Conservation (phyloP, 2,888 invertebrate genomes). For the Geotrupes spiniger region DNA sequence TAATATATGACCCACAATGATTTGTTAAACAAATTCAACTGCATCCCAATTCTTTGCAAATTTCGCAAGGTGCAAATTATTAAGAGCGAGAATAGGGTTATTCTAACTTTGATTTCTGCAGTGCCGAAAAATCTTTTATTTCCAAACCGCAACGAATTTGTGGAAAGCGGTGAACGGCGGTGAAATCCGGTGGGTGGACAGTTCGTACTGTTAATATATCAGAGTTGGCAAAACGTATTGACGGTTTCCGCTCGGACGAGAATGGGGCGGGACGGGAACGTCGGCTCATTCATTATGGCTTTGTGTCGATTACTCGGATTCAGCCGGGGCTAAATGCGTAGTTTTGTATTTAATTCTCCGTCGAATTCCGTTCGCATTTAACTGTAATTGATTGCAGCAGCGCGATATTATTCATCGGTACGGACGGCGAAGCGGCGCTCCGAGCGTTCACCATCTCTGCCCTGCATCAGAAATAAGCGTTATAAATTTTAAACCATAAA, state of each 20-base stretch:
- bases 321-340: slow-evolving; percentile 14
- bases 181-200: slow-evolving; percentile 44
- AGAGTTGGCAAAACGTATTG: slow-evolving; percentile 37
- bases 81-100: no score
- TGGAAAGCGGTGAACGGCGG: not conserved
- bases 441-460: no score
- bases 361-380: not conserved
- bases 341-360: slow-evolving; percentile 17
- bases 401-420: not conserved
- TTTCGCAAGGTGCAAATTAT: no score
- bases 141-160: no score
- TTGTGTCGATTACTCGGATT: slow-evolving; percentile 19
- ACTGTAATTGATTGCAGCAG: slow-evolving; percentile 2
- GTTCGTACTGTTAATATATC: slow-evolving; percentile 44
- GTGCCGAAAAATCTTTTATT: no score
- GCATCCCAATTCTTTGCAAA: no score
- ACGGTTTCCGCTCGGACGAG: slow-evolving; percentile 26
- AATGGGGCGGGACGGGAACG: slow-evolving; percentile 27
- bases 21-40: no score
- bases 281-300: slow-evolving; percentile 27
- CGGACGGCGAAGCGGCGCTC: not conserved
- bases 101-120: no score
- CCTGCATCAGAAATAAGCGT: no score
- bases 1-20: no score
- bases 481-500: no score